Evolutionary conservation across 2,797 vertebrate species (phyloP), one percentile per base, ranked within the genome.

Genomic region (Cheirogaleus major): DNA sequence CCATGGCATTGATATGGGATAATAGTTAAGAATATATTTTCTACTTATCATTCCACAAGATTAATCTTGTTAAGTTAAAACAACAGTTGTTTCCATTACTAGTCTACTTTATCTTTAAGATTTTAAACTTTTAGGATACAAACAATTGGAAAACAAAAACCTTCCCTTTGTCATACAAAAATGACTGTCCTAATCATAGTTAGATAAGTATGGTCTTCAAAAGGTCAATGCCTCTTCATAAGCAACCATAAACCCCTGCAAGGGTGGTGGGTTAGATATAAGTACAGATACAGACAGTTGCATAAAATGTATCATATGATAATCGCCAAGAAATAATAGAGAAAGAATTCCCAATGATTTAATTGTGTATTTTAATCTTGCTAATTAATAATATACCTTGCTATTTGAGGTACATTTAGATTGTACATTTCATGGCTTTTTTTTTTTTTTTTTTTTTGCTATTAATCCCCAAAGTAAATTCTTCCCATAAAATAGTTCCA

Each of bases 371-470:
- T 61, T 94, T 78, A 15, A 48, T 43, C 4, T 72, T 65, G 7
- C n/a, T 41, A 15, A 82, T 61, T 91, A 84, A 67, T 4, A 7
- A 22, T 7, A 59, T 1, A 73, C n/a, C 83, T 1, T 59, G 6
- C 9, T 86, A 32, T 91, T 63, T 63, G 50, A 91, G 52, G 25
- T 81, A 45, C 14, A 57, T 22, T 80, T 22, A 25, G 57, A 4
- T 9, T 41, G 25, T 55, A 7, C 22, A 67, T 69, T 93, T 94
- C 87, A 79, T 63, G 38, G 38, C 48, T 83, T 80, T 80, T 76
- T 91, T 89, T n/a, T n/a, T n/a, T n/a, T 59, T 73, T 93, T 95
- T 52, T 83, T 80, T 80, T 76, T 91, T 89, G 27, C 22, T 91
- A 83, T 83, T 69, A 63, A 67, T 93, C 32, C 11, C 57, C 32